Conservation (phyloP, 30 jellyfish, hydroid and myxozoan genomes). For the Catostylus mosaicus region DNA sequence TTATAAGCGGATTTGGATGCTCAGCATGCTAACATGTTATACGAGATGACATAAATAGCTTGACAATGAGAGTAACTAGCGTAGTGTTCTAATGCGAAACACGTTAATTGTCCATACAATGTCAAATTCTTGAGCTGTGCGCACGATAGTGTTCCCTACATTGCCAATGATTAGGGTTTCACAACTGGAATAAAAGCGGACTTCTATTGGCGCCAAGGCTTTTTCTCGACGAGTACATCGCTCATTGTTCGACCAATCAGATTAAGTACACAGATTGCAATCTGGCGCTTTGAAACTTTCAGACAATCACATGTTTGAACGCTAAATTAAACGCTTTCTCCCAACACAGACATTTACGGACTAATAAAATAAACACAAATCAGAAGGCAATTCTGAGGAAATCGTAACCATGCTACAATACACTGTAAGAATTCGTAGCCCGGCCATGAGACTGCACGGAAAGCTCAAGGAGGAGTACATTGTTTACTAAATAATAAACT, state of each 20-base stretch:
- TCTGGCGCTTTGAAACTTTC: slow-evolving; percentile 87
- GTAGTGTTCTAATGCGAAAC: slow-evolving; percentile 23
- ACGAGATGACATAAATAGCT: not conserved
- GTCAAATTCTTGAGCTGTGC: slow-evolving; percentile 26
- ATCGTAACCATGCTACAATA: slow-evolving; percentile 20
- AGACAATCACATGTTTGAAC: slow-evolving; percentile 81
- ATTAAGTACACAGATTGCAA: slow-evolving; percentile 77
- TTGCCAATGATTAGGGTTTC: slow-evolving; percentile 57
- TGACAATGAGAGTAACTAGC: slow-evolving; percentile 22
- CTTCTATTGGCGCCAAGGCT: slow-evolving; percentile 69
- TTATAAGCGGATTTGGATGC: slow-evolving; percentile 23
- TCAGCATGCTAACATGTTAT: not conserved
- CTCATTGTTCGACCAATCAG: slow-evolving; percentile 79
- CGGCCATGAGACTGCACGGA: slow-evolving; percentile 29
- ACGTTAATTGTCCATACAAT: slow-evolving; percentile 39
- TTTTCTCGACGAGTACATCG: slow-evolving; percentile 59
- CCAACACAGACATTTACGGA: slow-evolving; percentile 75
- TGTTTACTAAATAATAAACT: slow-evolving; percentile 27
- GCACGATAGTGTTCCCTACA: slow-evolving; percentile 56
- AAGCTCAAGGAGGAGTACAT: slow-evolving; percentile 38
- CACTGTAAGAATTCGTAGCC: slow-evolving; percentile 6
- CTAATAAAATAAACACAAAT: slow-evolving; percentile 74
- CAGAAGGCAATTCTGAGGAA: slow-evolving; percentile 67
- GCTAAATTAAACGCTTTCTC: slow-evolving; percentile 79
- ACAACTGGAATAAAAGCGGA: slow-evolving; percentile 44